These are phyloP conservation scores for Sweltsa coloradensis DNA, from an alignment of 1,140 invertebrate species.

Conservation along the genomic window DNA sequence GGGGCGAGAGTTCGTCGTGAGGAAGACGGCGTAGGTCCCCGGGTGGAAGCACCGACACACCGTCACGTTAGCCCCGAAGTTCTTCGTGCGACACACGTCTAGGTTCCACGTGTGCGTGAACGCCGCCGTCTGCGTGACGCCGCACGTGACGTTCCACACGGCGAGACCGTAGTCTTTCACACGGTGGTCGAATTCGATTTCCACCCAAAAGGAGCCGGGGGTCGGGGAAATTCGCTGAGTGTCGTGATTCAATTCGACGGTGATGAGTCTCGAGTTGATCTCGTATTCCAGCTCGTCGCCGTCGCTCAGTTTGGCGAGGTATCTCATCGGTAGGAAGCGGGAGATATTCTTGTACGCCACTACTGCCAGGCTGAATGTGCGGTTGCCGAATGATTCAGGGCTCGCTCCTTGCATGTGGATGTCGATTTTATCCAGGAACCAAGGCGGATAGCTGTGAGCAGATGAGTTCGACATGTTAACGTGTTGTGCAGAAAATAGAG, in stretches of 20 bases:
- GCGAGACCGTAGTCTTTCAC: conserved; percentile 21
- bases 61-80: background rate
- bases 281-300: conserved; percentile 50
- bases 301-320: conserved; percentile 41
- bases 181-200: conserved; percentile 28
- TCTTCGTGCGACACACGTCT: conserved; percentile 7
- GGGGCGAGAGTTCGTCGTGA: conserved; percentile 28
- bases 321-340: conserved; percentile 34
- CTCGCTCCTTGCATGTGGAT: conserved; percentile 25
- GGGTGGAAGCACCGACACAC: conserved; percentile 16
- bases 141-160: conserved; percentile 38
- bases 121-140: conserved; percentile 27
- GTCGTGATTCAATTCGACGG: conserved; percentile 30
- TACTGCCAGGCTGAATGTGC: conserved; percentile 27
- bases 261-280: conserved; percentile 45
- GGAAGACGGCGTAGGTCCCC: conserved; percentile 40
- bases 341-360: conserved; percentile 38
- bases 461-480: too few species aligned
- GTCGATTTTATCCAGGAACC: conserved; percentile 32
- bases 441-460: conserved; percentile 27
- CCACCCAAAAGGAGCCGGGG: conserved; percentile 27
- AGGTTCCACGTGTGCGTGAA: conserved; percentile 22
- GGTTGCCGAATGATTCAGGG: conserved; percentile 17
- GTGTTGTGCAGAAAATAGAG: too few species aligned
- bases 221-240: conserved; percentile 17